Conservation (phyloP, 2,113 vertebrate species). For the Girardinichthys multiradiatus region DNA sequence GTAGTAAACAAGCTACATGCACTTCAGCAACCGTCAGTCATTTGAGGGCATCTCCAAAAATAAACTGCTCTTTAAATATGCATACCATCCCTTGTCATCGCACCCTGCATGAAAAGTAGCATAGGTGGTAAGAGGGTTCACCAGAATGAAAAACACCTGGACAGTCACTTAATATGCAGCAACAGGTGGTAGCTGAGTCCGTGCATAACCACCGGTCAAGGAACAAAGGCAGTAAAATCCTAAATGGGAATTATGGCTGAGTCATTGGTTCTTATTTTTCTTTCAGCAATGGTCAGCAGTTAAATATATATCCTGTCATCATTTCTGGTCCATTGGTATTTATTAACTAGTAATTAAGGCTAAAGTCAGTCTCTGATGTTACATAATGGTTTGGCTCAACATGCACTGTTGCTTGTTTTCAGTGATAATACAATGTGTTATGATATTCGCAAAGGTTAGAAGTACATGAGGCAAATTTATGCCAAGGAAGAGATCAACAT, state of each 20-base stretch:
- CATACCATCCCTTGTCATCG: slow-evolving; percentile 19
- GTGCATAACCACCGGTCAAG: slow-evolving; percentile 4
- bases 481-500: slow-evolving; percentile 11
- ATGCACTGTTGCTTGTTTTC: neutral
- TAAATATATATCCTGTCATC: slow-evolving; percentile 1
- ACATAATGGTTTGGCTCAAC: slow-evolving; percentile 24
- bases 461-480: slow-evolving; percentile 35
- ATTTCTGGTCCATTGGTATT: slow-evolving; percentile 10
- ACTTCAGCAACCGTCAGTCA: neutral
- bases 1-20: slow-evolving; percentile 43
- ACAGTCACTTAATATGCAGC: slow-evolving; percentile 37
- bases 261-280: slow-evolving; percentile 14
- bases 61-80: slow-evolving; percentile 61
- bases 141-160: slow-evolving; percentile 16
- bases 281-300: slow-evolving; percentile 25
- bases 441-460: slow-evolving; percentile 1
- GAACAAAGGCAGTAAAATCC: slow-evolving; percentile 24
- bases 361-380: slow-evolving; percentile 9
- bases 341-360: slow-evolving; percentile 28
- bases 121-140: slow-evolving; percentile 16
- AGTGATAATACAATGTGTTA: slow-evolving; percentile 32
- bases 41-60: slow-evolving; percentile 58
- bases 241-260: slow-evolving; percentile 20
- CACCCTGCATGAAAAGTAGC: neutral
- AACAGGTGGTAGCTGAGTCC: slow-evolving; percentile 43